A percentile compares a stretch with the other conserved stretches of the same genome.
phyloP scores from a whole-genome alignment of 2,113 vertebrate species.

The Hippoglossus stenolepis region DNA sequence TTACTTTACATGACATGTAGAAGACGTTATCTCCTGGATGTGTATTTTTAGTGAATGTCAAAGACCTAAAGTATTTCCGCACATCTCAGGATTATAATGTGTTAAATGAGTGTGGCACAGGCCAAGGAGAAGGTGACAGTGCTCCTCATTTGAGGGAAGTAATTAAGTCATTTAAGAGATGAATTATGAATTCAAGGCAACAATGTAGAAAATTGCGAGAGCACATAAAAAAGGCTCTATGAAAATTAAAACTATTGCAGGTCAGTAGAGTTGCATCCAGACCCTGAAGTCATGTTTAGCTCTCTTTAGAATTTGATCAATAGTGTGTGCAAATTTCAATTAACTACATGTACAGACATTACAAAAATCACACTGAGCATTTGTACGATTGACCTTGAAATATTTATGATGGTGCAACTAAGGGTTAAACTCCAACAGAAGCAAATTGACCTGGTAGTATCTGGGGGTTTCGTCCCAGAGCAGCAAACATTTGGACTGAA shows the following conservation, averaged over 20 bases:
- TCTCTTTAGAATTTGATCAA: conserved; percentile 19
- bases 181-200: not conserved
- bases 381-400: no score
- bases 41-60: no score
- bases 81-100: no score
- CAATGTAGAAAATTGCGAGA: not conserved
- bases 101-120: not conserved
- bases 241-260: not conserved
- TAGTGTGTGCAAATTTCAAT: not conserved
- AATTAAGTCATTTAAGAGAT: not conserved
- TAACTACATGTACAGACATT: not conserved
- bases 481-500: not conserved
- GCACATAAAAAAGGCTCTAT: not conserved
- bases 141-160: not conserved
- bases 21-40: not conserved
- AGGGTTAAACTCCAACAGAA: no score
- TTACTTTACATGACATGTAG: no score
- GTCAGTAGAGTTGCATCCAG: not conserved
- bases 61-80: not conserved
- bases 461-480: not conserved
- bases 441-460: not conserved
- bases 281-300: not conserved
- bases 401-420: no score
- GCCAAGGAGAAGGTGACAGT: not conserved
- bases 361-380: not conserved